Evolutionary conservation across 2,797 vertebrate species (phyloP), one percentile per base, ranked within the genome.

Genomic region (Hylomyscus alleni): DNA sequence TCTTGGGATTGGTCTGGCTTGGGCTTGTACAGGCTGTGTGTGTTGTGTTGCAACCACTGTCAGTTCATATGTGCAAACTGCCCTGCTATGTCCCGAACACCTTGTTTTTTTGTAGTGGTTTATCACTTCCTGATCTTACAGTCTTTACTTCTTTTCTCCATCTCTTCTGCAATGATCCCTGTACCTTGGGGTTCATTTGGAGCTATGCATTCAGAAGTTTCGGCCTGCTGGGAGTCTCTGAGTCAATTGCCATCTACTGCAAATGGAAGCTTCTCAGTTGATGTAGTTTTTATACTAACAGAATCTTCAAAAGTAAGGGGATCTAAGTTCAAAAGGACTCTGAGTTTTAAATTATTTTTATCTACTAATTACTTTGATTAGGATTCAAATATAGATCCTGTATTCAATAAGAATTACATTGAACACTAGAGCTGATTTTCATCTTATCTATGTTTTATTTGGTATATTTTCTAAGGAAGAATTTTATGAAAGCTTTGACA

Each of bases 301-400:
- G 11, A 31, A 29, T 78, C 90, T 94, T 94, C 34, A 85, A 44
- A 88, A 4, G 20, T 8, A 19, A 20, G 9, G 9, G 40, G 1
- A 85, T 40, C 22, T 73, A 84, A 87, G 89, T 95, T 82, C 56
- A 80, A 80, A 88, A 88, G 19, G 7, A 34, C 31, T 77, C 14
- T 24, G 6, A 24, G n/a, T 62, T 83, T 83, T 67, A 65, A 96
- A 65, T 85, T 82, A 72, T 72, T 96, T 78, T 85, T 15, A 91
- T 90, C 15, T n/a, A 20, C 29, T 85, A 90, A 91, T 65, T 83
- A n/a, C 73, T 52, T 84, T 56, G 13, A 76, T 44, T 89, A 31
- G 20, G 5, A 76, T 94, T 85, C 44, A 91, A 88, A 69, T 72
- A 34, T 65, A 44, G 81, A 76, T 88, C 44, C 44, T 50, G 29